Conservation (phyloP, 2,888 invertebrate species). For the Callyntrura guangdongensis region DNA sequence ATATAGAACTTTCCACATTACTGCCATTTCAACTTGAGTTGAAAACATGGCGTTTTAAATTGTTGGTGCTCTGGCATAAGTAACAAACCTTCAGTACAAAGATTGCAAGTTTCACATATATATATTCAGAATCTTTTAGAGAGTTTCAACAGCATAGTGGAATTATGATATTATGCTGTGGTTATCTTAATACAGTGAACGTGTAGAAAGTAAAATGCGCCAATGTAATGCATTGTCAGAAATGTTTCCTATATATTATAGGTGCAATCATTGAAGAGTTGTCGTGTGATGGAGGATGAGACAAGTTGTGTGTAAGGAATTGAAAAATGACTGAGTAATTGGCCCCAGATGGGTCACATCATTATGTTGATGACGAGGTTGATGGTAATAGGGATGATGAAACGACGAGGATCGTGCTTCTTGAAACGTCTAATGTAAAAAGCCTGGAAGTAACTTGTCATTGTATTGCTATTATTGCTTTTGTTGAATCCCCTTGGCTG, state of each 20-base stretch:
- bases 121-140: too few relatives aligned
- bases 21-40: too few relatives aligned
- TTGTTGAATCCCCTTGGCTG: constrained; percentile 33
- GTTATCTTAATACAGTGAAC: too few relatives aligned
- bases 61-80: too few relatives aligned
- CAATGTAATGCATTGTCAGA: not conserved
- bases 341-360: constrained; percentile 78
- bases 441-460: constrained; percentile 47
- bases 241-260: not conserved
- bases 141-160: too few relatives aligned
- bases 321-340: constrained; percentile 77
- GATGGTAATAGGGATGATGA: constrained; percentile 71
- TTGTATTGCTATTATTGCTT: constrained; percentile 21
- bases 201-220: not conserved
- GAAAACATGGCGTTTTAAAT: too few relatives aligned
- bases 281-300: constrained; percentile 26
- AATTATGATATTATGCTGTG: too few relatives aligned
- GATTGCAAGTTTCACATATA: too few relatives aligned
- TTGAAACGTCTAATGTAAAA: constrained; percentile 11
- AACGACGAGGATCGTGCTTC: constrained; percentile 57
- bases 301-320: constrained; percentile 61
- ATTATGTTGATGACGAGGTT: constrained; percentile 76
- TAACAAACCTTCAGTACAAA: too few relatives aligned
- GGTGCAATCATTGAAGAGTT: constrained; percentile 36
- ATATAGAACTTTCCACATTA: too few relatives aligned